phyloP scores from a whole-genome alignment of 2,888 invertebrate species.

The Drosophila acutilabella region DNA sequence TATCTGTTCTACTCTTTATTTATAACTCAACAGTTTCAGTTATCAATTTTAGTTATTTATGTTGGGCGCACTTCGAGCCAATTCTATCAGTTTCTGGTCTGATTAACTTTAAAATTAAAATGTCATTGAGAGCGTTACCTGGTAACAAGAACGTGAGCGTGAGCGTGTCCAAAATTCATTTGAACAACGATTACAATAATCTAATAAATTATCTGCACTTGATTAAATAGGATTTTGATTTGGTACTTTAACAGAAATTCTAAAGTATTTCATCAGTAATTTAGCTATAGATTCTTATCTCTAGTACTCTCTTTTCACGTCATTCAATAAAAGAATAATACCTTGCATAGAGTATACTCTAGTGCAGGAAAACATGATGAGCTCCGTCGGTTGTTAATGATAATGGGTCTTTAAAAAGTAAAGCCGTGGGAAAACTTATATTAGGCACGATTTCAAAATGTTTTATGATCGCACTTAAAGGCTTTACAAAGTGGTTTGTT shows the following conservation, averaged over 20 bases:
- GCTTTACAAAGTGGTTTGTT: slow-evolving; percentile 4
- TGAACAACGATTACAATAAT: slow-evolving; percentile 33
- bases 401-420: background rate
- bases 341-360: background rate
- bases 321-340: slow-evolving; percentile 1
- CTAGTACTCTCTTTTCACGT: slow-evolving; percentile 8
- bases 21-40: slow-evolving; percentile 2
- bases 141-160: slow-evolving; percentile 13
- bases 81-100: slow-evolving; percentile 16
- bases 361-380: slow-evolving; percentile 2
- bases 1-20: slow-evolving; percentile 14
- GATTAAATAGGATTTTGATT: slow-evolving; percentile 40
- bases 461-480: slow-evolving; percentile 3
- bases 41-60: slow-evolving; percentile 29
- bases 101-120: slow-evolving; percentile 22
- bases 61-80: slow-evolving; percentile 15
- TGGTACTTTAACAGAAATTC: slow-evolving; percentile 8
- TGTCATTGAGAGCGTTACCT: slow-evolving; percentile 17
- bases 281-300: slow-evolving; percentile 26
- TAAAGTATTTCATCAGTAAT: slow-evolving; percentile 22
- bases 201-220: slow-evolving; percentile 44
- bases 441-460: background rate
- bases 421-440: slow-evolving; percentile 21
- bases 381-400: slow-evolving; percentile 21
- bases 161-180: slow-evolving; percentile 7